Evolutionary conservation across 2,113 vertebrate species (phyloP).

Genomic region (Phrynosoma platyrhinos): DNA sequence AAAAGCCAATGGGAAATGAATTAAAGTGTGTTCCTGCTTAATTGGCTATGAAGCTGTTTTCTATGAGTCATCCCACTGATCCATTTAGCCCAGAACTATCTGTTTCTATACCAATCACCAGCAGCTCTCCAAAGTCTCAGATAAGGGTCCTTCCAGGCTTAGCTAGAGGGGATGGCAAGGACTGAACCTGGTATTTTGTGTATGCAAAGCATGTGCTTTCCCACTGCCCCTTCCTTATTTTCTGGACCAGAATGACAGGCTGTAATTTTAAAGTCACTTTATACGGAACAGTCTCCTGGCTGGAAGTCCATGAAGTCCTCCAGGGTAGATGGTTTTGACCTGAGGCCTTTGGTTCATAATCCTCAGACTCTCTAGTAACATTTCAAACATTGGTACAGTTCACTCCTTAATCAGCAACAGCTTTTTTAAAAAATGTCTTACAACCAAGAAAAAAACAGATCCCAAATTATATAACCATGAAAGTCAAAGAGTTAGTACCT

Average conservation of each 20-base stretch:
- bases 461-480: conserved; percentile 21
- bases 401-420: conserved; percentile 13
- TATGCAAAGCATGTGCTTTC: not conserved
- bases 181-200: not conserved
- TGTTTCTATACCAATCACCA: not conserved
- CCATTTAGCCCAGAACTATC: not conserved
- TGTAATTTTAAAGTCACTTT: conserved; percentile 26
- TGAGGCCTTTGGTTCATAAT: conserved; percentile 26
- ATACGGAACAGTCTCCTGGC: conserved; percentile 23
- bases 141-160: not conserved
- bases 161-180: not conserved
- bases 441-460: not conserved
- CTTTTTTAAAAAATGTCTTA: not conserved
- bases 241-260: conserved; percentile 6
- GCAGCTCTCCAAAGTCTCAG: not conserved
- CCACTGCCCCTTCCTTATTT: conserved; percentile 1
- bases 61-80: not conserved
- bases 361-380: conserved; percentile 15
- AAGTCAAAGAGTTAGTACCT: not conserved
- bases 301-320: conserved; percentile 7
- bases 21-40: not conserved
- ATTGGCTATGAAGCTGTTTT: not conserved
- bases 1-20: conserved; percentile 7
- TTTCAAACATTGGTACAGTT: conserved; percentile 42
- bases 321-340: not conserved